Evolutionary conservation across 1,140 invertebrate genomes (phyloP), one percentile per base, ranked within the genome.

Genomic region (Penaeus japonicus): DNA sequence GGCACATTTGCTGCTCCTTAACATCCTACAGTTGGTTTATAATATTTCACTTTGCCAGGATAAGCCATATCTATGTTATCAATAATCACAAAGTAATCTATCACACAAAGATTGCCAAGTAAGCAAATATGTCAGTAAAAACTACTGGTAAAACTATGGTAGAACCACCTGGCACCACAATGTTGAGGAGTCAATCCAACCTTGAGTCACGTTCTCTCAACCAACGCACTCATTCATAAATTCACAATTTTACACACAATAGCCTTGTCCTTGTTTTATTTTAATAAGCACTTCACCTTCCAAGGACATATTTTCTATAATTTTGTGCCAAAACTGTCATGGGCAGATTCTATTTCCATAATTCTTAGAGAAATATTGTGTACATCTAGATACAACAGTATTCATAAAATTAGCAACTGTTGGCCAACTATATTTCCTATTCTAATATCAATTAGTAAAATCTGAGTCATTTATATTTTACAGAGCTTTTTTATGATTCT

Each of bases 11-110:
- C 81, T 86, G 85, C 54, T 86, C 57, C 85, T 86, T 86, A 86
- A 79, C 32, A 78, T 79, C 32, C 85, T 86, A 86, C 22, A 62
- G 62, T 75, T 86, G 85, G 75, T 86, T 78, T 86, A 86, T 54
- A 75, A 78, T 78, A 73, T 82, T 73, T 82, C 79, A 82, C 79
- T 55, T 75, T 82, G 78, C 85, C 80, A 70, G 22, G 62, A 57
- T 80, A 87, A 87, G 85, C 85, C 65, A 75, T 87, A 87, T 75
- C 79, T 82, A 82, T 87, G 62, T 87, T 87, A 73, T 82, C 85
- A 87, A 62, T 87, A 87, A 82, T 87, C 85, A 87, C 85, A 87
- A 73, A 87, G 65, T 87, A 82, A 30, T 82, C 85, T 87, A 87
- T 87, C 85, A 87, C 85, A 82, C 85, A 87, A 54, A 87, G 85